phyloP scores from a whole-genome alignment of 2,113 vertebrate genomes.

The Eudorcas thomsonii region DNA sequence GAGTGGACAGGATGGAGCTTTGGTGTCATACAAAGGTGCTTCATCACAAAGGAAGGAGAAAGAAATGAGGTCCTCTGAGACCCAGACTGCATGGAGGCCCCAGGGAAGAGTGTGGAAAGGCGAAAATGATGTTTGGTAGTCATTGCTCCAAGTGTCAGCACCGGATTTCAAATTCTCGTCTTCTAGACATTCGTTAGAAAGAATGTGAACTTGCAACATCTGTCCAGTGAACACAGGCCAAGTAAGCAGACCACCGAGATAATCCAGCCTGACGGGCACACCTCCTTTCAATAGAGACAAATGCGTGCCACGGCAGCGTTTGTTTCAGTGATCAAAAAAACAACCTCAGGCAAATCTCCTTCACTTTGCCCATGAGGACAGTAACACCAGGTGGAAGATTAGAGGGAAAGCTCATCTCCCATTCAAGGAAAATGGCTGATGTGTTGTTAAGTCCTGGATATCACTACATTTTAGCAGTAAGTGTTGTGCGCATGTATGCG shows the following conservation, averaged over 20 bases:
- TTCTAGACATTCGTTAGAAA: not conserved
- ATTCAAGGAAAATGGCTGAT: too few species aligned
- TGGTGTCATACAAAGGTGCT: not conserved
- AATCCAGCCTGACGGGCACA: not conserved
- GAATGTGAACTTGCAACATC: not conserved
- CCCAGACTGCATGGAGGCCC: rapidly evolving
- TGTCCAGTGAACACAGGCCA: not conserved
- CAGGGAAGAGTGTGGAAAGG: not conserved
- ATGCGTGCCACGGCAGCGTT: rapidly evolving
- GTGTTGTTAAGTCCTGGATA: not conserved
- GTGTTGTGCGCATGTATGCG: not conserved
- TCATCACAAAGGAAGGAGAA: not conserved
- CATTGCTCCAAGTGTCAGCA: not conserved
- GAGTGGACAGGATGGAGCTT: not conserved
- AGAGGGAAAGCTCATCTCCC: too few species aligned
- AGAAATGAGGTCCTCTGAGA: not conserved
- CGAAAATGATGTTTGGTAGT: not conserved
- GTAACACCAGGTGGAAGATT: not conserved
- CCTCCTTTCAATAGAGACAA: not conserved
- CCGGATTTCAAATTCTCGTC: not conserved
- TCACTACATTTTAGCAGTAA: not conserved
- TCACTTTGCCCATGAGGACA: not conserved
- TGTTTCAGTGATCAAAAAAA: not conserved
- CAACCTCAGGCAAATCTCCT: not conserved
- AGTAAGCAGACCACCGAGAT: not conserved